These are phyloP conservation scores for Melanogrammus aeglefinus DNA, from an alignment of 2,797 vertebrate genomes.

Conservation along the genomic window DNA sequence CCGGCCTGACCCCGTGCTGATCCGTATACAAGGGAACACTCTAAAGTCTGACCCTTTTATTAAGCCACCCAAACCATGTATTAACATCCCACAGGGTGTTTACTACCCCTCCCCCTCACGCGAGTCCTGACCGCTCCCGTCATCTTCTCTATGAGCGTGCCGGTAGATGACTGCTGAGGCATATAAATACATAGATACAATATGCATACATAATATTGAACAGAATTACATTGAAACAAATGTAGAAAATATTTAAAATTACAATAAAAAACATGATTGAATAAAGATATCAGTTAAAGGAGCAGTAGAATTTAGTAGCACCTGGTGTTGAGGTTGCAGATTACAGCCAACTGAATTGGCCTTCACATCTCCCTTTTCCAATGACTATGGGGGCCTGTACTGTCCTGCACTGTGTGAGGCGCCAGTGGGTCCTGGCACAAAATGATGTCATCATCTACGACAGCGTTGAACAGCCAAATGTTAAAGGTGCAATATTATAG, in stretches of 20 bases:
- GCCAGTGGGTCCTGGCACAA: too few relatives aligned
- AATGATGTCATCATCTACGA: too few relatives aligned
- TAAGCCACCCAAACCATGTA: conserved; percentile 4
- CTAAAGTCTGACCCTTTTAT: conserved; percentile 36
- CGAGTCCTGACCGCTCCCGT: not conserved
- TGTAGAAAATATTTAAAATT: not conserved
- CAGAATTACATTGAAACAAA: not conserved
- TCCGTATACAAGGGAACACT: conserved; percentile 42
- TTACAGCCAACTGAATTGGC: too few relatives aligned
- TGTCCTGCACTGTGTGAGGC: too few relatives aligned
- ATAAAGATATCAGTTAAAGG: not conserved
- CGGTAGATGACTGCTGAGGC: not conserved
- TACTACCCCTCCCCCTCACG: not conserved
- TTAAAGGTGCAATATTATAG: too few relatives aligned
- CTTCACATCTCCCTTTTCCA: too few relatives aligned
- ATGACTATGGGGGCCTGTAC: too few relatives aligned
- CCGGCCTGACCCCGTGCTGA: conserved; percentile 59
- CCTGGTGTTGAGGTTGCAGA: too few relatives aligned
- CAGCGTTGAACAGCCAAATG: too few relatives aligned
- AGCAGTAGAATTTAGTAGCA: too few relatives aligned
- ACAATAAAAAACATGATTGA: not conserved
- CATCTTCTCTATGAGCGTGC: not conserved
- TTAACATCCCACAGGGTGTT: conserved; percentile 7
- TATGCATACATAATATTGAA: not conserved
- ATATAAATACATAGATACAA: not conserved